Conservation (phyloP, 2,888 invertebrate species). For the Rhagonycha lutea region DNA sequence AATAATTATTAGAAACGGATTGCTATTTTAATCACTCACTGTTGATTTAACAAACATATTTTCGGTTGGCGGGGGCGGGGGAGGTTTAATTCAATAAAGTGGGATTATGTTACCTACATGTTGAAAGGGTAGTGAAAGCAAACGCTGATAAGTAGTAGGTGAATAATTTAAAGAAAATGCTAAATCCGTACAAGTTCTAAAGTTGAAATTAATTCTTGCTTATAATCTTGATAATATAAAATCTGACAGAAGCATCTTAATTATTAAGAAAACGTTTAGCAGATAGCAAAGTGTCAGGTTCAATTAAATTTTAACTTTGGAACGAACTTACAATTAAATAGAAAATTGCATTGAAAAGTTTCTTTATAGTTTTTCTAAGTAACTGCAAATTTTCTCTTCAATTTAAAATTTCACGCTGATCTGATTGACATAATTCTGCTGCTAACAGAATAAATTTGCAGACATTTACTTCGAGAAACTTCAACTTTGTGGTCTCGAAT, state of each 20-base stretch:
- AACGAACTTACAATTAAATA: not conserved
- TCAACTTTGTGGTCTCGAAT: slow-evolving; percentile 21
- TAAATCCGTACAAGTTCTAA: not conserved
- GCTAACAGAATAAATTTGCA: slow-evolving; percentile 27
- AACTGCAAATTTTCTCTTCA: slow-evolving; percentile 6
- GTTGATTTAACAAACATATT: not conserved
- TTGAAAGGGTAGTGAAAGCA: not conserved
- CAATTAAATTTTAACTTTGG: not conserved
- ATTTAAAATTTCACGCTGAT: slow-evolving; percentile 15
- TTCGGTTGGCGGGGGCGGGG: not conserved
- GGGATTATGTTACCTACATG: not conserved
- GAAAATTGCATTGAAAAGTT: slow-evolving; percentile 5
- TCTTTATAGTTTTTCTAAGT: not conserved
- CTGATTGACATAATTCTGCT: slow-evolving; percentile 23
- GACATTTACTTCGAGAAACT: slow-evolving; percentile 17
- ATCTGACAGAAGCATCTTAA: not conserved
- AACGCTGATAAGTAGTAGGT: not conserved
- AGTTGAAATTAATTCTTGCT: not conserved
- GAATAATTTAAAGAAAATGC: not conserved
- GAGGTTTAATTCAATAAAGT: not conserved
- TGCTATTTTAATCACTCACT: not conserved
- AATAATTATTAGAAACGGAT: not conserved
- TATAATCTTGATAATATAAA: slow-evolving; percentile 1
- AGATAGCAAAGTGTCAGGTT: slow-evolving; percentile 1
- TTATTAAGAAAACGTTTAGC: slow-evolving; percentile 2